Evolutionary conservation across 2,888 invertebrate genomes (phyloP).

Genomic region (Heliconius sara): DNA sequence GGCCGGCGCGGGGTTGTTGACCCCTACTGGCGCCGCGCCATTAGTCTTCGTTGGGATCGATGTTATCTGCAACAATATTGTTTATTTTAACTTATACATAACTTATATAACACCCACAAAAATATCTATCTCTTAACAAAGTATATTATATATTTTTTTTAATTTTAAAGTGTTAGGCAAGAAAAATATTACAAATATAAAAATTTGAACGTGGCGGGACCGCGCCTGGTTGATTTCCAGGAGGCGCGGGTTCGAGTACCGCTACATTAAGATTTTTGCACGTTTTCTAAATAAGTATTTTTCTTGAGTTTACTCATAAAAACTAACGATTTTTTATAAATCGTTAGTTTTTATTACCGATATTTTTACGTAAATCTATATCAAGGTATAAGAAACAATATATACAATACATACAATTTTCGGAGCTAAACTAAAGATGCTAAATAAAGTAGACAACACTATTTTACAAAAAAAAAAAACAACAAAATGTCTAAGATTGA

Average conservation of each 20-base stretch:
- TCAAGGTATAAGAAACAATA: background rate
- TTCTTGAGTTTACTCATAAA: no score
- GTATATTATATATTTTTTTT: no score
- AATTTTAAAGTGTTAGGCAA: no score
- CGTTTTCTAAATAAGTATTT: no score
- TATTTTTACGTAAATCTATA: background rate
- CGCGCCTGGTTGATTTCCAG: no score
- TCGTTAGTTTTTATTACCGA: background rate
- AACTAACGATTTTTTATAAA: no score
- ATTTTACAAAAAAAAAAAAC: background rate
- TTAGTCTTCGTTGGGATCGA: slow-evolving; percentile 76
- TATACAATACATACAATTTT: background rate
- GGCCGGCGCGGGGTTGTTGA: slow-evolving; percentile 64
- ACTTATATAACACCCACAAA: background rate
- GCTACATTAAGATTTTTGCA: no score
- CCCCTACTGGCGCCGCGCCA: slow-evolving; percentile 56
- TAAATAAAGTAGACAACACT: background rate
- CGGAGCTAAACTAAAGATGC: no score
- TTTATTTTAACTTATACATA: slow-evolving; percentile 21
- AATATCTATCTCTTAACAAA: background rate
- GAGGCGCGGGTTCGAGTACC: no score
- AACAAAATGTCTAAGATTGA: background rate
- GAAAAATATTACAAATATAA: no score
- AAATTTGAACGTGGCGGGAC: no score
- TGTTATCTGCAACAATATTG: slow-evolving; percentile 62